A percentile compares a stretch with the other conserved stretches of the same genome.
Conservation (phyloP, 2,113 vertebrate species). For the Agelaius phoeniceus region DNA sequence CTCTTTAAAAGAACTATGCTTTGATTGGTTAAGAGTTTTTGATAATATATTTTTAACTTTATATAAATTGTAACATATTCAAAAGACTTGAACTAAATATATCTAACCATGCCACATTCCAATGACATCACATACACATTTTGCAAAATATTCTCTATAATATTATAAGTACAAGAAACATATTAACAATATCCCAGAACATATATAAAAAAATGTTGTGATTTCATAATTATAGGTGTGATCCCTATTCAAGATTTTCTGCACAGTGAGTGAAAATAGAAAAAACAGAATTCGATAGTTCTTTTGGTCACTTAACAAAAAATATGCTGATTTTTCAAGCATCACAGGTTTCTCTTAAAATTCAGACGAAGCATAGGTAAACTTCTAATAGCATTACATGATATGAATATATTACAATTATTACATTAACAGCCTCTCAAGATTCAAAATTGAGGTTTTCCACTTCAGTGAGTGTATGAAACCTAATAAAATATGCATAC, state of each 20-base stretch:
- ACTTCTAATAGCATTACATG: not conserved
- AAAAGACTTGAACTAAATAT: not conserved
- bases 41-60: not conserved
- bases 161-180: not conserved
- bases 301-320: not conserved
- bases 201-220: not conserved
- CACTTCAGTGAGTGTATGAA: slow-evolving; percentile 4
- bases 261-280: not conserved
- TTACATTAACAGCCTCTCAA: not conserved
- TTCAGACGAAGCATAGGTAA: slow-evolving; percentile 12
- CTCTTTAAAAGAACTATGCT: not conserved
- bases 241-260: not conserved
- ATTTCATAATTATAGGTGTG: not conserved
- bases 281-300: not conserved
- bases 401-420: slow-evolving; percentile 24
- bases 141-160: not conserved
- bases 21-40: not conserved
- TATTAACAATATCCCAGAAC: not conserved
- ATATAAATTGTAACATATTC: not conserved
- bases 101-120: not conserved
- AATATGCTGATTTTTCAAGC: not conserved
- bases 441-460: slow-evolving; percentile 8
- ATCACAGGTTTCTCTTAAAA: not conserved
- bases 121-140: not conserved
- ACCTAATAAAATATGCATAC: slow-evolving; percentile 1